Percentiles rank a stretch among this genome's conserved stretches.
Conservation (phyloP, 2,888 invertebrate species). For the Brenthis ino region DNA sequence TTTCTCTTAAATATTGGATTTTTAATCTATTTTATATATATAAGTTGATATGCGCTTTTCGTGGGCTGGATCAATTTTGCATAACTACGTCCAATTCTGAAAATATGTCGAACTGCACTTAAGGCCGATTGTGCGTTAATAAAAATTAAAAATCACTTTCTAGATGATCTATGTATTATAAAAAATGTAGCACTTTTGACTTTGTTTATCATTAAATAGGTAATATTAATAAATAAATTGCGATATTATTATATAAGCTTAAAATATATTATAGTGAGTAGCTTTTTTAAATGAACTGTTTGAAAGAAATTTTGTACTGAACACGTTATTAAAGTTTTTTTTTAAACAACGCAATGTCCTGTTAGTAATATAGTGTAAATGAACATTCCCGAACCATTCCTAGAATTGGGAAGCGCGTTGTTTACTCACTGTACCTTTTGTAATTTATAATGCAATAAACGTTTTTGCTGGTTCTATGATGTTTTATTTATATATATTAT, state of each 20-base stretch:
- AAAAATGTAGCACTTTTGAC: too few relatives aligned
- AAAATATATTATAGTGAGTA: constrained; percentile 2
- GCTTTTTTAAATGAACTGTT: too few relatives aligned
- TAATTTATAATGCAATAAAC: constrained; percentile 34
- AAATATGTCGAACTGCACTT: neutral
- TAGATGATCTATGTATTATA: neutral
- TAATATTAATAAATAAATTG: neutral
- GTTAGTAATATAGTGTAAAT: neutral
- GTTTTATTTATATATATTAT: constrained; percentile 7
- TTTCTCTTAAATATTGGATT: too few relatives aligned
- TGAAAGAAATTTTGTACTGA: too few relatives aligned
- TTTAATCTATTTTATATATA: too few relatives aligned
- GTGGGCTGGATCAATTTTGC: too few relatives aligned
- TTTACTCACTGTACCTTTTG: constrained; percentile 28
- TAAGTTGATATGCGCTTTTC: too few relatives aligned
- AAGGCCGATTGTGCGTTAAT: constrained; percentile 1
- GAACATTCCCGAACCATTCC: constrained; percentile 36
- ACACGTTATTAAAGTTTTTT: too few relatives aligned
- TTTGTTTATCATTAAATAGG: too few relatives aligned
- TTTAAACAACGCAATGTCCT: neutral
- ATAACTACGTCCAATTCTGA: neutral
- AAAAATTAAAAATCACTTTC: neutral
- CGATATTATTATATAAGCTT: constrained; percentile 17
- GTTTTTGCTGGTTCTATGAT: constrained; percentile 22
- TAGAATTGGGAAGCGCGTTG: constrained; percentile 21